Percentiles rank a stretch among this genome's conserved stretches.
These are phyloP conservation scores for Oreochromis aureus DNA, from an alignment of 2,113 vertebrate species.

Conservation along the genomic window DNA sequence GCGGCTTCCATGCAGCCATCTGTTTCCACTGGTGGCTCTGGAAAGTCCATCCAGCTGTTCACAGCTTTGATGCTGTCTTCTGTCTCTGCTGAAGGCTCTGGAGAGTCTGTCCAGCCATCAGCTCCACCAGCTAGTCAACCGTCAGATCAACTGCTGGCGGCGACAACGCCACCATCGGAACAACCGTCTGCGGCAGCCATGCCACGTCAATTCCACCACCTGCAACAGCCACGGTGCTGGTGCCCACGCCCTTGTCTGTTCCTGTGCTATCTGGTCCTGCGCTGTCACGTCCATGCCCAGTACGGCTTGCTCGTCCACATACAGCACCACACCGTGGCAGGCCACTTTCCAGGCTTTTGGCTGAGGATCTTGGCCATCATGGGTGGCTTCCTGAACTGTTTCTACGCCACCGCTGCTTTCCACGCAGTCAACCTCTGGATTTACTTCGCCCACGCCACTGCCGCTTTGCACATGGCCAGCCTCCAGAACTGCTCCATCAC, in stretches of 20 bases:
- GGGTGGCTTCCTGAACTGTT: not conserved
- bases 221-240: not conserved
- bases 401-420: not conserved
- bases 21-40: not conserved
- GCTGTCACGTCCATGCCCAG: not conserved
- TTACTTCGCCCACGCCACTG: not conserved
- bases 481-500: not conserved
- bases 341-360: not conserved
- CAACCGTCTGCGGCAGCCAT: not conserved
- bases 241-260: not conserved
- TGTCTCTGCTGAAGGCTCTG: not conserved
- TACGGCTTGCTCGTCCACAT: not conserved
- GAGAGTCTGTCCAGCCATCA: not conserved
- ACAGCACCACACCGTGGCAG: not conserved
- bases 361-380: not conserved
- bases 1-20: not conserved
- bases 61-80: not conserved
- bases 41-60: not conserved
- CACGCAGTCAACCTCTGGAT: not conserved
- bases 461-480: not conserved
- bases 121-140: not conserved
- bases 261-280: not conserved
- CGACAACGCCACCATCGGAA: not conserved
- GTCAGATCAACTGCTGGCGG: not conserved
- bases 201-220: not conserved